Evolutionary conservation across 2,113 vertebrate genomes (phyloP).

Genomic region (Serilophus lunatus): DNA sequence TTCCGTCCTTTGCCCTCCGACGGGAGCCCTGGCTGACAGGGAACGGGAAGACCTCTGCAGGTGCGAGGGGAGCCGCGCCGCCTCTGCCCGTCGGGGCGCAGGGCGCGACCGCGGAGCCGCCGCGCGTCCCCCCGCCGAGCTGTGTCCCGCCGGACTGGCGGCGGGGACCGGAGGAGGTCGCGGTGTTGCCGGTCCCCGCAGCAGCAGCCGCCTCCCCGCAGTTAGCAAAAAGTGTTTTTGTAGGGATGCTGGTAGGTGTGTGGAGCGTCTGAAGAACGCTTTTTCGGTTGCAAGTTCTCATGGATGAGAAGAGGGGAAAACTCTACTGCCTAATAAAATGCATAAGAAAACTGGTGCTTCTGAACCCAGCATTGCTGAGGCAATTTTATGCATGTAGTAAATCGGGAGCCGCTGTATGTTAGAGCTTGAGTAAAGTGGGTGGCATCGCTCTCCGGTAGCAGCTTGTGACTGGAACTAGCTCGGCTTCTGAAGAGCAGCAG

Average conservation of each 20-base stretch:
- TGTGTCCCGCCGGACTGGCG: accelerated
- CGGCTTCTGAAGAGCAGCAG: background rate
- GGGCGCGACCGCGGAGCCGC: too few relatives aligned
- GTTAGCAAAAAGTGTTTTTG: accelerated
- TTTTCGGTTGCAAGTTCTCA: background rate
- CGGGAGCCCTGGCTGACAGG: background rate
- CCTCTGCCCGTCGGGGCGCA: too few relatives aligned
- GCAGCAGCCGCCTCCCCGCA: accelerated
- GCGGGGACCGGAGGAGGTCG: background rate
- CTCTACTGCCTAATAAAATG: accelerated
- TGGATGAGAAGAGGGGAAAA: background rate
- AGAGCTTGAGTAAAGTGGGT: background rate
- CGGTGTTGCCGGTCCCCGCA: too few relatives aligned
- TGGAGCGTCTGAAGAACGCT: background rate
- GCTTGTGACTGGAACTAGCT: background rate
- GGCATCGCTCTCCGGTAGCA: background rate
- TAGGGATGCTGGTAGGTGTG: background rate
- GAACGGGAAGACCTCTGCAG: background rate
- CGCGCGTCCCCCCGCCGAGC: accelerated
- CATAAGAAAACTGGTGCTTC: background rate
- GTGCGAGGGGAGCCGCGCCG: background rate
- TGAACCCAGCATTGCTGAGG: background rate
- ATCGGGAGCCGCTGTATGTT: background rate
- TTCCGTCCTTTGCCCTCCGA: background rate
- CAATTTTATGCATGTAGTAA: background rate